These are phyloP conservation scores for Dolichomitus sp. DNA, from an alignment of 2,888 invertebrate species.

Conservation along the genomic window DNA sequence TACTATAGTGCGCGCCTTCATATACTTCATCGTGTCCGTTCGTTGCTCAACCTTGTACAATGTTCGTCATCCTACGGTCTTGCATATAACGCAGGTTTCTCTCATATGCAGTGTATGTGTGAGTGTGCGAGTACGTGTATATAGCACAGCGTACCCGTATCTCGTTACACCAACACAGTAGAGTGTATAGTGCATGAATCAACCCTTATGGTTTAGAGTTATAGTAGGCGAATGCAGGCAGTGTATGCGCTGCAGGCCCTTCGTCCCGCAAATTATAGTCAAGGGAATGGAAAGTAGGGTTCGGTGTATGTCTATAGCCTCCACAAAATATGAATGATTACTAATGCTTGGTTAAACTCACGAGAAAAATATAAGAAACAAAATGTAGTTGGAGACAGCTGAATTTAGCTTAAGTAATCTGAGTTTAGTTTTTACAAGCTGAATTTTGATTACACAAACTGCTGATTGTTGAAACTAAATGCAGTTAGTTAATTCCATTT, in stretches of 20 bases:
- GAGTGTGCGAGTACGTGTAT: background rate
- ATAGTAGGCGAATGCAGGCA: constrained; percentile 31
- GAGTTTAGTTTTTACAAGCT: background rate
- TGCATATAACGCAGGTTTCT: constrained; percentile 11
- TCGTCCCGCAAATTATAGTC: constrained; percentile 38
- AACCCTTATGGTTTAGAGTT: constrained; percentile 30
- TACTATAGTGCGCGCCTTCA: background rate
- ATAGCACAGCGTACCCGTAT: constrained; percentile 19
- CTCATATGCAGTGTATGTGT: background rate
- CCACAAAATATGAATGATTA: constrained; percentile 29
- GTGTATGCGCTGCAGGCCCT: constrained; percentile 21
- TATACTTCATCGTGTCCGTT: constrained; percentile 5
- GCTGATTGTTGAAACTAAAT: background rate
- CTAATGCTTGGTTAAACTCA: constrained; percentile 3
- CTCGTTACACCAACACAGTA: constrained; percentile 39
- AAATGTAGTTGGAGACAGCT: background rate
- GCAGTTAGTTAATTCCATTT: background rate
- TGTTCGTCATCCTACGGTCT: constrained; percentile 12
- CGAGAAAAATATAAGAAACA: background rate
- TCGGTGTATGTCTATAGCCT: background rate
- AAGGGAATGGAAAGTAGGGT: constrained; percentile 15
- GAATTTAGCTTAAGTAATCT: background rate
- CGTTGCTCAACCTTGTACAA: constrained; percentile 9
- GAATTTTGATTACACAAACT: background rate
- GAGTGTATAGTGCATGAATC: constrained; percentile 33